phyloP scores from a whole-genome alignment of 2,888 invertebrate species.

The Antheraea yamamai region DNA sequence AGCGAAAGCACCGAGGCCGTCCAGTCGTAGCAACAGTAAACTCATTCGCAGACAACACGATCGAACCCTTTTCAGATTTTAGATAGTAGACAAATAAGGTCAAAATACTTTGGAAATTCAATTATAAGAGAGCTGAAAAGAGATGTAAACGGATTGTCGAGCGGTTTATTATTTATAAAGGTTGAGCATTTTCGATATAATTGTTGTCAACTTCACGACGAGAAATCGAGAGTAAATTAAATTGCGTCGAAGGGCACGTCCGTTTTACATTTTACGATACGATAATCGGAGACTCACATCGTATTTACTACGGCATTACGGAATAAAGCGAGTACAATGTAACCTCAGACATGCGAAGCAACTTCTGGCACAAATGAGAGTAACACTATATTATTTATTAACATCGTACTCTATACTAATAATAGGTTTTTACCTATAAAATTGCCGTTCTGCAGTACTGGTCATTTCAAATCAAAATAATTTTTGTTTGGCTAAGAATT shows the following conservation, averaged over 20 bases:
- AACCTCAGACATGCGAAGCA: too few species aligned
- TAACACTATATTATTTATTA: too few species aligned
- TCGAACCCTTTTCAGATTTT: background rate
- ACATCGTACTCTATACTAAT: too few species aligned
- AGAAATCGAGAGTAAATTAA: constrained; percentile 42
- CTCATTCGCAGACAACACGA: background rate
- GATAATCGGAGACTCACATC: background rate
- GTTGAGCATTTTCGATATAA: constrained; percentile 45
- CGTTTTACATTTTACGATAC: constrained; percentile 26
- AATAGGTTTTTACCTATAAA: too few species aligned
- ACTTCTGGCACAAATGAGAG: too few species aligned
- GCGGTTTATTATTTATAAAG: constrained; percentile 47
- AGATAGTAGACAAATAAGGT: constrained; percentile 15
- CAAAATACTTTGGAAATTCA: constrained; percentile 37
- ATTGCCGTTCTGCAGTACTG: too few species aligned
- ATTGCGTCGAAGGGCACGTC: constrained; percentile 36
- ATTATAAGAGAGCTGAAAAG: constrained; percentile 41
- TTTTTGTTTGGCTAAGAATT: too few species aligned
- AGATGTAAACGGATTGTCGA: constrained; percentile 33
- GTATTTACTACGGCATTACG: too few species aligned
- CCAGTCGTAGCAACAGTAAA: background rate
- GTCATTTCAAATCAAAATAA: too few species aligned
- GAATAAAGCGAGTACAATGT: too few species aligned
- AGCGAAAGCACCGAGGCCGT: too few species aligned
- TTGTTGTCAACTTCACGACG: constrained; percentile 45